phyloP scores from a whole-genome alignment of 92 coral and sea anemone species.

The Meandrina meandrites region DNA sequence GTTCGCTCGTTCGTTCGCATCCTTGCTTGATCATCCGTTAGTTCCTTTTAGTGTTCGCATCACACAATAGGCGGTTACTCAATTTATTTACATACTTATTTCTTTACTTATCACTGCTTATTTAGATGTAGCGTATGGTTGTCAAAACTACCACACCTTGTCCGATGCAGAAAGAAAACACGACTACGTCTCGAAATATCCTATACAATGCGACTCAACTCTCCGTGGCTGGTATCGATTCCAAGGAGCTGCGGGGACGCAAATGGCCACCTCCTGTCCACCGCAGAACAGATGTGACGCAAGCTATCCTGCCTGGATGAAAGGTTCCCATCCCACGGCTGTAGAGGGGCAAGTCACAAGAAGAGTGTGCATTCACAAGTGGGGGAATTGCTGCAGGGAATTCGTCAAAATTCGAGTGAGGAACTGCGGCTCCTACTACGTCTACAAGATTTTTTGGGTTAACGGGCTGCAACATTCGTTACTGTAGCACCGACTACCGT shows the following conservation, averaged over 20 bases:
- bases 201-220: background rate
- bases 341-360: conserved; percentile 7
- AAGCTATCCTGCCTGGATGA: background rate
- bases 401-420: background rate
- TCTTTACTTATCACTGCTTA: no score
- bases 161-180: no score
- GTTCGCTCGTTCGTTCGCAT: no score
- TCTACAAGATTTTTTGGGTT: background rate
- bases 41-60: no score
- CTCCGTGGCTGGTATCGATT: conserved; percentile 10
- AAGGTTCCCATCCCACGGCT: background rate
- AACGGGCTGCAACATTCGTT: background rate
- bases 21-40: no score
- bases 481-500: conserved; percentile 8
- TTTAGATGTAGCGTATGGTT: no score
- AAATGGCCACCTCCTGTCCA: background rate
- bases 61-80: no score
- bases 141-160: no score
- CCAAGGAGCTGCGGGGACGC: conserved; percentile 1
- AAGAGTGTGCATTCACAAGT: conserved; percentile 4
- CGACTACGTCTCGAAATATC: no score
- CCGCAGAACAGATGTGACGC: conserved; percentile 9
- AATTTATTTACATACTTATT: no score
- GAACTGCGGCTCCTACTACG: conserved; percentile 19
- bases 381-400: background rate